Percentiles rank a stretch among this genome's conserved stretches.
phyloP scores from a whole-genome alignment of 2,797 vertebrate species.

The Salmo trutta region DNA sequence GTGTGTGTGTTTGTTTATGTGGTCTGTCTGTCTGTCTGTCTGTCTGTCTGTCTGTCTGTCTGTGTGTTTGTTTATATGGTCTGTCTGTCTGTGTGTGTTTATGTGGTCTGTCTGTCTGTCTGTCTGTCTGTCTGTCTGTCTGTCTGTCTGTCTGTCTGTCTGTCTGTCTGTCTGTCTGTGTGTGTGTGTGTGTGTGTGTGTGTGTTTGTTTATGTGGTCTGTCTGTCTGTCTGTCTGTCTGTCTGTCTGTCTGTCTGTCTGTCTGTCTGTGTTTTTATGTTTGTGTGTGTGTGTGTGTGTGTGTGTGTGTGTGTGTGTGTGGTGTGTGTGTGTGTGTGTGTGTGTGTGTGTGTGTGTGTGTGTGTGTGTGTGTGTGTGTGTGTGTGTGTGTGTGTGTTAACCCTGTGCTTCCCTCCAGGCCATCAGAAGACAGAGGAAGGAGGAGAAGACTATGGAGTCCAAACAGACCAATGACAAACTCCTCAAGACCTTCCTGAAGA shows the following conservation, averaged over 20 bases:
- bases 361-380: neutral
- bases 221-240: too few relatives aligned
- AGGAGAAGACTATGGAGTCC: conserved; percentile 81
- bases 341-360: neutral
- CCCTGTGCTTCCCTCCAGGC: conserved; percentile 67
- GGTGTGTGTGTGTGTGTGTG: neutral
- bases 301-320: too few relatives aligned
- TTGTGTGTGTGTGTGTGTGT: too few relatives aligned
- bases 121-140: neutral
- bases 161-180: neutral
- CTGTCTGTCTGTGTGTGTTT: neutral
- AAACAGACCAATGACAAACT: conserved; percentile 91
- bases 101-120: conserved; percentile 73
- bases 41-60: fast-evolving
- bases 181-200: conserved; percentile 75
- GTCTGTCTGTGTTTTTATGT: too few relatives aligned
- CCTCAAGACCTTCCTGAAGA: conserved; percentile 90
- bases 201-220: neutral
- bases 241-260: too few relatives aligned
- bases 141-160: neutral
- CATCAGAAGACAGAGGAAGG: conserved; percentile 89
- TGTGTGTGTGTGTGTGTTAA: neutral
- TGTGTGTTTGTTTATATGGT: too few relatives aligned
- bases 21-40: neutral
- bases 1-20: too few relatives aligned